Evolutionary conservation across 2,113 vertebrate species (phyloP), one percentile per base, ranked within the genome.

Genomic region (Lonchura striata): DNA sequence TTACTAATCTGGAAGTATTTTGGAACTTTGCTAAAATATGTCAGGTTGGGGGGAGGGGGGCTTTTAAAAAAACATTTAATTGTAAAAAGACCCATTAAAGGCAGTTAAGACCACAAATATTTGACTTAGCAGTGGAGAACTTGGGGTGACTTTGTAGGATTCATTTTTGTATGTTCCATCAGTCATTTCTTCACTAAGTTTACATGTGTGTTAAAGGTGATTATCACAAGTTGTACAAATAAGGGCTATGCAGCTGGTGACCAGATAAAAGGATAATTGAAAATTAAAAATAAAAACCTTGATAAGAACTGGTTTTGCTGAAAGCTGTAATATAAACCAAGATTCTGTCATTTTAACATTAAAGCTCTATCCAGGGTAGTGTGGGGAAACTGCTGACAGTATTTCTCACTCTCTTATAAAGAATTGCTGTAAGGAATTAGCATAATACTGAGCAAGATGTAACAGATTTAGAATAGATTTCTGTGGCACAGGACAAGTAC

Each of bases 31-130:
- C 42, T 78, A 57, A 70, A 65, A 44, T 33, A 68, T 1, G 11
- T 2, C 10, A 15, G 33, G 35, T 17, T 44, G 23, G 0, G 3
- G 9, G 21, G 2, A n/a, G n/a, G 24, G 10, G 30, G 15, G 6
- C 64, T 53, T 50, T 27, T 4, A 3, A 27, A 37, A 15, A n/a
- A 41, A 27, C 9, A 47, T 52, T 69, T 47, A 7, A 15, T 35
- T 65, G 33, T 65, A 64, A 63, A 81, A 75, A 83, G 23, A 27
- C 10, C 10, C 39, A 39, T 44, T 60, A 21, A 47, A 39, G 68
- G 65, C 35, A 87, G 19, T 60, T 56, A 33, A 18, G 13, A 42
- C 44, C 82, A 63, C 28, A 92, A 54, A 33, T 78, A 78, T 10
- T 47, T 76, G 12, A 77, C 20, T 42, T 66, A 46, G 46, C 37